Conservation (phyloP, 2,888 invertebrate genomes). For the Tigriopus californicus region DNA sequence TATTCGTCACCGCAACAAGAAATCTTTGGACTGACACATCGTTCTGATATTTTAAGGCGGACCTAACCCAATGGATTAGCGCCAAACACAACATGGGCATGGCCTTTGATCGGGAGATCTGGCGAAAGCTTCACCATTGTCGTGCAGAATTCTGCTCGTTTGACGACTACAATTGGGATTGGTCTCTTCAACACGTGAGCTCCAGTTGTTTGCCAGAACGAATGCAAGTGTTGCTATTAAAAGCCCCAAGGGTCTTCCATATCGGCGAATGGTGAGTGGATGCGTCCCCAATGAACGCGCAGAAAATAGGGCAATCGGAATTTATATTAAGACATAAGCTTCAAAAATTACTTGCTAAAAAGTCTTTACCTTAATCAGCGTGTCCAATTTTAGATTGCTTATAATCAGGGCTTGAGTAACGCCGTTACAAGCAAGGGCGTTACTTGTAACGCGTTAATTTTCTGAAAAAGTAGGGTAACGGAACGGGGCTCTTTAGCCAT, state of each 20-base stretch:
- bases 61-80: conserved; percentile 82
- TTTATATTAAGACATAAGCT: no score
- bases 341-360: no score
- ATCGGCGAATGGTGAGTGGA: conserved; percentile 94
- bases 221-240: conserved; percentile 67
- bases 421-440: no score
- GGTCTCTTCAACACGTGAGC: conserved; percentile 79
- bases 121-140: conserved; percentile 61
- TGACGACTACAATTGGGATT: conserved; percentile 99
- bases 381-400: no score
- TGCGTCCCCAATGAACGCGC: no score
- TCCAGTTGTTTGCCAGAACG: conserved; percentile 25
- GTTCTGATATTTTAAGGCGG: conserved; percentile 42
- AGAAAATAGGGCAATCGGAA: no score
- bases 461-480: no score
- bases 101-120: conserved; percentile 72
- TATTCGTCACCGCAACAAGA: no score
- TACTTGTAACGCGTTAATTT: no score
- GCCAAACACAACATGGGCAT: conserved; percentile 99
- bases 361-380: no score
- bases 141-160: conserved; percentile 45
- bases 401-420: no score
- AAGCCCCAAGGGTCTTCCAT: conserved; percentile 88
- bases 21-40: not conserved
- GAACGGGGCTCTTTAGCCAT: no score